Percentiles rank a stretch among this genome's conserved stretches.
phyloP scores from a whole-genome alignment of 2,888 invertebrate species.

The Luperina nickerlii region DNA sequence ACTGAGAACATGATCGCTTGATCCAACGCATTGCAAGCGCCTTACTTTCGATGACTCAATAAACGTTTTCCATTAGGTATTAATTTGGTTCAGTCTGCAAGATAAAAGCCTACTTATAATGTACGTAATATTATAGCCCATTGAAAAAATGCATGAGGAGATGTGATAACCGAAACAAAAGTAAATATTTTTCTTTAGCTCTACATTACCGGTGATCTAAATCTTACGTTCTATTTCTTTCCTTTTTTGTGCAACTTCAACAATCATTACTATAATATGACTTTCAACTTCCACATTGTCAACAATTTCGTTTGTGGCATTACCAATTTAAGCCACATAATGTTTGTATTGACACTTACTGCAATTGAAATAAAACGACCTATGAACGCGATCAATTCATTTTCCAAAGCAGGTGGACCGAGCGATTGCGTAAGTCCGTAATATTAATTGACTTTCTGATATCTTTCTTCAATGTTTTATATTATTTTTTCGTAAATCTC shows the following conservation, averaged over 20 bases:
- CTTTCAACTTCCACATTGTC: constrained; percentile 34
- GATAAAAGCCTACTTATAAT: neutral
- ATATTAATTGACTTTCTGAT: constrained; percentile 64
- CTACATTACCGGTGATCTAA: constrained; percentile 4
- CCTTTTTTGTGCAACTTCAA: constrained; percentile 6
- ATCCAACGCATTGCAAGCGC: neutral
- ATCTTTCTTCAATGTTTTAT: constrained; percentile 60
- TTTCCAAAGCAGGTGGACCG: constrained; percentile 58
- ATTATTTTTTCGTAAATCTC: constrained; percentile 64
- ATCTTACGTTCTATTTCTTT: constrained; percentile 12
- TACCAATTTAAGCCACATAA: constrained; percentile 29
- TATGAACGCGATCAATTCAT: constrained; percentile 51
- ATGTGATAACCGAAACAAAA: neutral
- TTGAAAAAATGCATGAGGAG: neutral
- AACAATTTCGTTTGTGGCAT: constrained; percentile 16
- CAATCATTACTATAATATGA: constrained; percentile 22
- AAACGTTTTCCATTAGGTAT: neutral
- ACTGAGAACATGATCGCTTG: neutral
- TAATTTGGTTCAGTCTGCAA: neutral
- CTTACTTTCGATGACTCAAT: constrained; percentile 3
- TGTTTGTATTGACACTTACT: constrained; percentile 26
- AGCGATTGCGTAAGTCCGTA: constrained; percentile 57
- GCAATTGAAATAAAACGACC: constrained; percentile 28
- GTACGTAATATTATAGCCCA: neutral
- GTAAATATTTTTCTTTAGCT: neutral